phyloP scores from a whole-genome alignment of 2,888 invertebrate species.

The Drosophila dives region DNA sequence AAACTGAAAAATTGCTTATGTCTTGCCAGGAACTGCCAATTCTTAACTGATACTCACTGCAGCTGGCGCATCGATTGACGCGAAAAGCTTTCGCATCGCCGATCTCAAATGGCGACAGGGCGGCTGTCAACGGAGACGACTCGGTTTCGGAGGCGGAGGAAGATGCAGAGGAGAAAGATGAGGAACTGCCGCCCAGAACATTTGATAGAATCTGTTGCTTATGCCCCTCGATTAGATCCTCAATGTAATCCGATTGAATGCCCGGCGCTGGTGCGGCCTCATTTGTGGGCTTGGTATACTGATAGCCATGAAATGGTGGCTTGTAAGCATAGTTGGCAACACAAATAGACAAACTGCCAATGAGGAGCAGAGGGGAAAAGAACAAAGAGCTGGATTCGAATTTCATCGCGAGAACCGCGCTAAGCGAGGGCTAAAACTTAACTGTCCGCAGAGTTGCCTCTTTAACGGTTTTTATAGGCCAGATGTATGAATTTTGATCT shows the following conservation, averaged over 20 bases:
- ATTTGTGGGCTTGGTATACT: conserved; percentile 57
- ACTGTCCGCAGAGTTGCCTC: conserved; percentile 65
- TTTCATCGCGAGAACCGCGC: conserved; percentile 66
- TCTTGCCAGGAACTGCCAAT: not conserved
- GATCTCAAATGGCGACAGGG: conserved; percentile 35
- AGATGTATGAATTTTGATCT: conserved; percentile 12
- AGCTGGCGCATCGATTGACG: conserved; percentile 79
- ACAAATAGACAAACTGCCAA: conserved; percentile 26
- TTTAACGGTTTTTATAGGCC: conserved; percentile 77
- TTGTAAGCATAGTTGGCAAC: conserved; percentile 52
- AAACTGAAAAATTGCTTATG: not conserved
- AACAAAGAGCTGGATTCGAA: conserved; percentile 30
- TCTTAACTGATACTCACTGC: conserved; percentile 75
- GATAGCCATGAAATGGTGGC: conserved; percentile 56
- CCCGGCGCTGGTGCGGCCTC: conserved; percentile 30
- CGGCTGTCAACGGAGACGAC: not conserved
- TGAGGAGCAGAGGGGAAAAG: conserved; percentile 32
- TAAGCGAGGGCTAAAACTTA: conserved; percentile 44
- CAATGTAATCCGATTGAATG: conserved; percentile 79
- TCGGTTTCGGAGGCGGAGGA: conserved; percentile 5
- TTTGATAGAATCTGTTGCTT: conserved; percentile 80
- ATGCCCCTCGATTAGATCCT: conserved; percentile 81
- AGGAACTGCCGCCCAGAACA: conserved; percentile 46
- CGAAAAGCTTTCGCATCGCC: conserved; percentile 63
- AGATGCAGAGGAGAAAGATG: not conserved